These are phyloP conservation scores for Hylyphantes graminicola DNA, from an alignment of 1,140 invertebrate genomes.

Conservation along the genomic window DNA sequence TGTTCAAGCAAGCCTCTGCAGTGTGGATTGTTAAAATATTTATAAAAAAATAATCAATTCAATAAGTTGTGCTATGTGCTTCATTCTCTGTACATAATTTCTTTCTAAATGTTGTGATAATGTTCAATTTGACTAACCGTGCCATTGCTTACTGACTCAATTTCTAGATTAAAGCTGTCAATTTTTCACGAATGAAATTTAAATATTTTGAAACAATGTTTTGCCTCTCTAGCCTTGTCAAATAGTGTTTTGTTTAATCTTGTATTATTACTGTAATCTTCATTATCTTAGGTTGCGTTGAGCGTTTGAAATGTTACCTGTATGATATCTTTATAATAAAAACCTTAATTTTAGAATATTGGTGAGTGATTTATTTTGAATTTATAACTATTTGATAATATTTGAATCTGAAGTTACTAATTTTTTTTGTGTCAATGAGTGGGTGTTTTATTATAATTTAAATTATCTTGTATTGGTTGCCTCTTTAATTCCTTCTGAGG, in stretches of 20 bases:
- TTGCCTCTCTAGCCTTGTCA: background rate
- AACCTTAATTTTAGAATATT: conserved; percentile 23
- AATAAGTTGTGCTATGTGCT: background rate
- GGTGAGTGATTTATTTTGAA: background rate
- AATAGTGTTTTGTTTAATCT: background rate
- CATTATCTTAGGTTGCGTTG: background rate
- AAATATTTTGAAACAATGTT: too few relatives aligned
- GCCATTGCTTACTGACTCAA: conserved; percentile 8
- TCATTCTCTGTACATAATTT: conserved; percentile 26
- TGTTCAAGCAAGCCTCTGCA: too few relatives aligned
- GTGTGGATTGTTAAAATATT: background rate
- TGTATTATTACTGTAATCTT: conserved; percentile 19
- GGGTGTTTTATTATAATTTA: too few relatives aligned
- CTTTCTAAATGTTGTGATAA: conserved; percentile 20
- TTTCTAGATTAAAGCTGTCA: too few relatives aligned
- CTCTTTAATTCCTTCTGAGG: too few relatives aligned
- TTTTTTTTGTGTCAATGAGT: too few relatives aligned
- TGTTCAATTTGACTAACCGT: conserved; percentile 12
- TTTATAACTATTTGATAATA: too few relatives aligned
- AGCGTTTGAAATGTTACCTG: conserved; percentile 2
- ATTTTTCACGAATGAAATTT: too few relatives aligned
- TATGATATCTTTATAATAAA: conserved; percentile 31
- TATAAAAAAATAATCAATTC: background rate
- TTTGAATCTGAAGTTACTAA: too few relatives aligned
- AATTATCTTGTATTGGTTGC: too few relatives aligned